Base-by-base conservation (phyloP, 2,797 vertebrate genomes). In the Gouania willdenowi region DNA sequence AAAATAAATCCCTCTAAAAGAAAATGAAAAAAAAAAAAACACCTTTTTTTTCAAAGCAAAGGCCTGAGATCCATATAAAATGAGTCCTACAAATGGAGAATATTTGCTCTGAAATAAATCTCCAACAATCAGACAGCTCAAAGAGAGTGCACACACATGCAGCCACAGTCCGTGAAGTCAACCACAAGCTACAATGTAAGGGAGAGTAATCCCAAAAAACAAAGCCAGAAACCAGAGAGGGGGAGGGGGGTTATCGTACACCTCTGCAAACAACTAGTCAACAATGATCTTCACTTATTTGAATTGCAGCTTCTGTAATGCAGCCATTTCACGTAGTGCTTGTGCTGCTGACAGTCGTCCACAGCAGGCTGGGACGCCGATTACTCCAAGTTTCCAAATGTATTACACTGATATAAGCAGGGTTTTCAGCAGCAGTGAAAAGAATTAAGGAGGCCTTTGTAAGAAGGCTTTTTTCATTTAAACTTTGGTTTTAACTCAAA, bases 161-260 rank as follows among this genome's bases (percentile, higher is more conserved):
- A 8, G 21, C 20, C 6, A 6, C 4, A 47, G 37, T 58, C 46
- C 51, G 26, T 59, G 71, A 66, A 71, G 63, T 55, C 71, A 55
- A 42, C 65, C 62, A 74, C 47, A 50, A 51, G 53, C 5, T 55
- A 60, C 71, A 83, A 56, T 49, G 46, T 28, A 50, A 22, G 38
- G 52, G 41, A 64, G 46, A 23, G 40, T 33, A 38, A 62, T 40
- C 26, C 58, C 56, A n/a, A n/a, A n/a, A n/a, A n/a, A 66, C 17
- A 44, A 26, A 40, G 39, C 45, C 5, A 3, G 18, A 19, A 42
- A 41, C 31, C 51, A 62, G 39, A 47, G 65, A 67, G 70, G 47
- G 2, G 21, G 29, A 50, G 46, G 25, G 48, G 30, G 32, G 41
- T 44, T 30, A 69, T 70, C 37, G 46, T 36, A 51, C 27, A 48